phyloP scores from a whole-genome alignment of 2,113 vertebrate genomes.

The Picathartes gymnocephalus region DNA sequence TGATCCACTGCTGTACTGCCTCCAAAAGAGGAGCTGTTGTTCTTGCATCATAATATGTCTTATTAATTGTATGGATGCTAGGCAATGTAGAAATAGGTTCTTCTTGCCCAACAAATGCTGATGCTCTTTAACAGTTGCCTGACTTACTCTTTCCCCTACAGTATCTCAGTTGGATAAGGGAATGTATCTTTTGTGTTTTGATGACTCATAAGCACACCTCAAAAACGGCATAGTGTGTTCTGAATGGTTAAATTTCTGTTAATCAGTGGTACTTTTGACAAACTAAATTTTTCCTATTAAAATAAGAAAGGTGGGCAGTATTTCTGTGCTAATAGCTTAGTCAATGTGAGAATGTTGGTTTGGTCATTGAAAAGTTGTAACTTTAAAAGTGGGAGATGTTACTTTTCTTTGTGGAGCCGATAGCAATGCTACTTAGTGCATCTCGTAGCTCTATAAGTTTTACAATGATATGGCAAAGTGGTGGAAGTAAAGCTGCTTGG shows the following conservation, averaged over 20 bases:
- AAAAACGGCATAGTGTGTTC: not conserved
- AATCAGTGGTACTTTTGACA: not conserved
- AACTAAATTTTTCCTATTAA: not conserved
- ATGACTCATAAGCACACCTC: not conserved
- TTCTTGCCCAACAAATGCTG: not conserved
- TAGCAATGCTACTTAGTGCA: not conserved
- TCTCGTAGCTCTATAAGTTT: not conserved
- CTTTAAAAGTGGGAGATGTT: not conserved
- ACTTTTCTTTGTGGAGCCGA: not conserved
- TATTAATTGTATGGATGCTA: not conserved
- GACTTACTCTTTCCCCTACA: not conserved
- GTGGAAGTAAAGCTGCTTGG: not conserved
- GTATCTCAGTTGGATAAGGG: not conserved
- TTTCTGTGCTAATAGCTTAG: not conserved
- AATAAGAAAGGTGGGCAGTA: accelerated
- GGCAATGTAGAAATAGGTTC: not conserved
- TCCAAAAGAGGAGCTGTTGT: not conserved
- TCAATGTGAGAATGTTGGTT: not conserved
- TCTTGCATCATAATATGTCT: not conserved
- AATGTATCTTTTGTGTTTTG: not conserved
- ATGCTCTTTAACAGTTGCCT: not conserved
- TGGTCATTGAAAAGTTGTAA: not conserved
- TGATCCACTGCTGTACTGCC: not conserved
- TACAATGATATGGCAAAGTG: not conserved
- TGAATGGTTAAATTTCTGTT: not conserved